Conservation (phyloP, 1,140 invertebrate species). For the Caenorhabditis latens region DNA sequence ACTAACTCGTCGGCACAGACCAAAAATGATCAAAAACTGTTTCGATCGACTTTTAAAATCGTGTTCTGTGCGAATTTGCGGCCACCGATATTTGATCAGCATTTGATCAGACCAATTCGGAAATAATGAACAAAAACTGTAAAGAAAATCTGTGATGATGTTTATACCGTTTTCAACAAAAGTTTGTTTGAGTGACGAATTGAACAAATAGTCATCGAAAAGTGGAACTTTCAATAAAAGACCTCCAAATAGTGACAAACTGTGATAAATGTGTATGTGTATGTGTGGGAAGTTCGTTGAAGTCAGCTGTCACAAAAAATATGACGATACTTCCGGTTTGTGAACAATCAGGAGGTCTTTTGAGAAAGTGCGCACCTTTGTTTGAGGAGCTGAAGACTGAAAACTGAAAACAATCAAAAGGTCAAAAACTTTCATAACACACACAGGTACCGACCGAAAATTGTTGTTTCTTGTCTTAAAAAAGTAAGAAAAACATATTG, state of each 20-base stretch:
- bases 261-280: conserved; percentile 13
- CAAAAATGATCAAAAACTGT: conserved; percentile 50
- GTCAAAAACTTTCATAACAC: neutral
- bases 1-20: neutral
- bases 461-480: neutral
- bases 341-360: neutral
- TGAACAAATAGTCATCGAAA: conserved; percentile 32
- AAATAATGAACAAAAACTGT: conserved; percentile 46
- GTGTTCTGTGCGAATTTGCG: conserved; percentile 45
- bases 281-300: conserved; percentile 36
- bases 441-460: neutral
- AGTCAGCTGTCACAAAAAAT: conserved; percentile 46
- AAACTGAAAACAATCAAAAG: conserved; percentile 5
- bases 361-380: neutral
- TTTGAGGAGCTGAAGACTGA: neutral
- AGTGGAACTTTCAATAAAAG: conserved; percentile 17
- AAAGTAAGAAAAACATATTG: neutral
- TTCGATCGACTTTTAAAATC: conserved; percentile 52
- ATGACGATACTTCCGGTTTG: conserved; percentile 28
- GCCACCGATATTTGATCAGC: conserved; percentile 26
- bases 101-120: conserved; percentile 46
- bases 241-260: conserved; percentile 45
- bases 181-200: conserved; percentile 50
- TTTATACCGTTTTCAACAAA: conserved; percentile 14
- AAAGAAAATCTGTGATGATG: neutral